Evolutionary conservation across 92 coral and sea anemone species (phyloP).

Genomic region (Blastomussa wellsi): DNA sequence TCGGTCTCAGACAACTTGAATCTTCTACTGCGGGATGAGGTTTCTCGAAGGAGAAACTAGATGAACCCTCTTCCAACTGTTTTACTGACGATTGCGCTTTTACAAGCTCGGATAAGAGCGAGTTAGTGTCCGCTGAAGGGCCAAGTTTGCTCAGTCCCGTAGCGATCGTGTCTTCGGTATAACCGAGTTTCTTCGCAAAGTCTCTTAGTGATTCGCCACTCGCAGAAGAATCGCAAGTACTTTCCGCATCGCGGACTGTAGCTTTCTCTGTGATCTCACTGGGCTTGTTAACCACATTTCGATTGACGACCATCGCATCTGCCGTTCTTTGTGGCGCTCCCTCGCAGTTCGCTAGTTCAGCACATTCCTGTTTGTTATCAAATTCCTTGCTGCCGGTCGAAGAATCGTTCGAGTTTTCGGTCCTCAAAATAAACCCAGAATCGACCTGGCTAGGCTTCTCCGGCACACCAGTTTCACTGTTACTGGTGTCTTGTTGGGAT

Average conservation of each 20-base stretch:
- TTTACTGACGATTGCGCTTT: constrained; percentile 86
- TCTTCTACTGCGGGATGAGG: constrained; percentile 60
- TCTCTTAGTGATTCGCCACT: constrained; percentile 66
- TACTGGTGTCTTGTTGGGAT: neutral
- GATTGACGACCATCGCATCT: constrained; percentile 12
- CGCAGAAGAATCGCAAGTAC: neutral
- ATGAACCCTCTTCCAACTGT: constrained; percentile 92
- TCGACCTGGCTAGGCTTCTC: neutral
- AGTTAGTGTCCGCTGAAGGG: constrained; percentile 78
- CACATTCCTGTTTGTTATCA: constrained; percentile 33
- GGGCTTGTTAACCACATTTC: constrained; percentile 27
- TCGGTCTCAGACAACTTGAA: constrained; percentile 80
- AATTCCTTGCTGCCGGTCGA: neutral
- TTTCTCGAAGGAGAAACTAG: constrained; percentile 36
- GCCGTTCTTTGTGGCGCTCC: constrained; percentile 6
- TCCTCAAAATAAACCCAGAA: neutral
- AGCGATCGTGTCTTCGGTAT: constrained; percentile 72
- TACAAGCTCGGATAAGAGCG: constrained; percentile 76
- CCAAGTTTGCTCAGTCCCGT: constrained; percentile 84
- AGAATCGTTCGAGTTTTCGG: constrained; percentile 6
- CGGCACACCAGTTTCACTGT: neutral
- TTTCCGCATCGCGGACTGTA: constrained; percentile 34
- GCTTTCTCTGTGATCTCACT: constrained; percentile 17
- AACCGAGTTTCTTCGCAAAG: constrained; percentile 86
- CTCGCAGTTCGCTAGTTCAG: constrained; percentile 26